Percentiles rank a stretch among this genome's conserved stretches.
These are phyloP conservation scores for Kobus ellipsiprymnus DNA, from an alignment of 2,113 vertebrate species.

Conservation along the genomic window DNA sequence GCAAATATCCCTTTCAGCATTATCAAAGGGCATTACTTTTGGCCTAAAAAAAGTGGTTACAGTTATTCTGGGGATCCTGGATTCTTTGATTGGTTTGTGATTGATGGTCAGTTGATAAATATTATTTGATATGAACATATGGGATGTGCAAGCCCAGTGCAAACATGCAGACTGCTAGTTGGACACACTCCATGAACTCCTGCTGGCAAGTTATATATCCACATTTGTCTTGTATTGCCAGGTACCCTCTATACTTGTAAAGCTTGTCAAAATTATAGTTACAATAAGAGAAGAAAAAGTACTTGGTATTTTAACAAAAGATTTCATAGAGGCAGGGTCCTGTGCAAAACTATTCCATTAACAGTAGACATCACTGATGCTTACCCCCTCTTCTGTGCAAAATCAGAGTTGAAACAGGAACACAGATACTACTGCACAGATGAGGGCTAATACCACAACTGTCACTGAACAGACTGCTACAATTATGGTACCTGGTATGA, in stretches of 20 bases:
- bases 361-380: background rate
- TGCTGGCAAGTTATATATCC: background rate
- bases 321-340: background rate
- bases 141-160: background rate
- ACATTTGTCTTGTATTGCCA: background rate
- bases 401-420: background rate
- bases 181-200: background rate
- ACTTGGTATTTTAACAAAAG: background rate
- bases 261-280: background rate
- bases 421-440: background rate
- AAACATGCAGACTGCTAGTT: background rate
- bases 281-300: background rate
- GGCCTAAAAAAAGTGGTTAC: background rate
- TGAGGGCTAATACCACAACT: background rate
- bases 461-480: background rate
- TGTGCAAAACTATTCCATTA: background rate
- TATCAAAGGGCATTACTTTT: background rate
- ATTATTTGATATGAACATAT: background rate
- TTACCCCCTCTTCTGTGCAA: background rate
- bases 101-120: background rate
- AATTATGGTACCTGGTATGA: background rate
- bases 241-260: background rate
- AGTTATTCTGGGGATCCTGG: background rate
- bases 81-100: background rate
- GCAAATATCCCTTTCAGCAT: background rate